Conservation (phyloP, 2,797 vertebrate genomes). For the Scarus forsteni region DNA sequence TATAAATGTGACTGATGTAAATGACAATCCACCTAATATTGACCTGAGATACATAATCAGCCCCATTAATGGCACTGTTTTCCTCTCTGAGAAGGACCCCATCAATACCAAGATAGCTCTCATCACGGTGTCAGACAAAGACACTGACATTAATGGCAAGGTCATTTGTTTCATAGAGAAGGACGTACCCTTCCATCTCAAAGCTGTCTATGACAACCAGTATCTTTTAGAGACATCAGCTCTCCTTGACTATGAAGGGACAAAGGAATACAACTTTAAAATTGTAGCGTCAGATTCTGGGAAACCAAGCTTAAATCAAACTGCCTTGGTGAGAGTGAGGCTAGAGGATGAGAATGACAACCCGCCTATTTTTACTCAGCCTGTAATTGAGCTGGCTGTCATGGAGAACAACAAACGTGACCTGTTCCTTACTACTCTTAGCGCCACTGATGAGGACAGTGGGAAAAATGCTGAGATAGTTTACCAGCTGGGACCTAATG, state of each 20-base stretch:
- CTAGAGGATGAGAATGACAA: conserved; percentile 99
- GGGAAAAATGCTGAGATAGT: conserved; percentile 99
- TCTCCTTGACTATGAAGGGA: conserved; percentile 97
- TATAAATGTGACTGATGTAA: conserved; percentile 99
- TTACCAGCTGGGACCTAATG: conserved; percentile 98
- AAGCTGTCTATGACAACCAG: conserved; percentile 99
- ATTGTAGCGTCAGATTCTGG: conserved; percentile 98
- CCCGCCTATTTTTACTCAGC: conserved; percentile 97
- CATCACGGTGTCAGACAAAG: conserved; percentile 99
- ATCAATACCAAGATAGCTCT: conserved; percentile 99
- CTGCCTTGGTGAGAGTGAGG: conserved; percentile 95
- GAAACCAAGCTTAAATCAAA: conserved; percentile 98
- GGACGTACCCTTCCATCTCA: conserved; percentile 98
- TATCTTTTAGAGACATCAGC: conserved; percentile 98
- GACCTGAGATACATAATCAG: conserved; percentile 99
- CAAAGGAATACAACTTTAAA: conserved; percentile 99
- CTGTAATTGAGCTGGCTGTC: conserved; percentile 97
- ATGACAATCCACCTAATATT: conserved; percentile 98
- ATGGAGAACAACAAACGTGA: conserved; percentile 98
- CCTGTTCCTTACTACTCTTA: conserved; percentile 97
- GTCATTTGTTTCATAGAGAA: conserved; percentile 99
- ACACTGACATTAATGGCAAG: conserved; percentile 99
- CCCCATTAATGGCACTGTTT: conserved; percentile 98
- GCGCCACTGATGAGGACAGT: conserved; percentile 97
- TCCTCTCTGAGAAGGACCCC: conserved; percentile 98